Conservation (phyloP, 2,888 invertebrate genomes). For the Mactromeris polynyma region DNA sequence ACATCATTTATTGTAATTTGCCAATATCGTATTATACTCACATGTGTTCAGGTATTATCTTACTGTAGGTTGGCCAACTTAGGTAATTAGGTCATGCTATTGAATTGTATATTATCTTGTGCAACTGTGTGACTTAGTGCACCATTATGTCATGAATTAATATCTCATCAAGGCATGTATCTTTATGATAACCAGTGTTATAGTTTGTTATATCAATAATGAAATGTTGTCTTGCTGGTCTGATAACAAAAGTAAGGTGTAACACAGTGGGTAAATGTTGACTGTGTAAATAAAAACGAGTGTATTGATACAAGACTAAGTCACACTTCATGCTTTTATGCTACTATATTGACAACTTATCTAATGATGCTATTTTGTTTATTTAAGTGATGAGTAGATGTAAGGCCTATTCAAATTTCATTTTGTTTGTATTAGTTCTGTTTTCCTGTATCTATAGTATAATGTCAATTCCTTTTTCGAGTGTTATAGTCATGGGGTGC, state of each 20-base stretch:
- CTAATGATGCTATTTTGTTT: no score
- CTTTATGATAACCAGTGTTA: neutral
- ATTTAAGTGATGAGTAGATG: no score
- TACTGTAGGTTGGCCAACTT: neutral
- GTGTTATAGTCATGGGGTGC: no score
- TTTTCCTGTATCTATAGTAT: no score
- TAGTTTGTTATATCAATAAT: conserved; percentile 10
- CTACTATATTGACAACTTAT: no score
- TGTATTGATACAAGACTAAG: neutral
- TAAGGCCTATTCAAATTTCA: no score
- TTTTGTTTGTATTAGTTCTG: no score
- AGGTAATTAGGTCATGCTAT: neutral
- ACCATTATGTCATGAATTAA: neutral
- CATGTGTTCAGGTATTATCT: neutral
- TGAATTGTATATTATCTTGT: neutral
- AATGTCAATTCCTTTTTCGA: no score
- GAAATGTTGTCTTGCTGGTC: neutral
- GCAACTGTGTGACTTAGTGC: conserved; percentile 2
- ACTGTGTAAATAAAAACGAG: neutral
- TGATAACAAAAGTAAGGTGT: neutral
- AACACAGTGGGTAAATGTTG: neutral
- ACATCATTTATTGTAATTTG: conserved; percentile 21
- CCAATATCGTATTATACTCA: neutral
- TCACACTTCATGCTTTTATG: neutral
- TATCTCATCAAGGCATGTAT: neutral